Conservation (phyloP, 1,140 invertebrate species). For the Chlorops oryzae region DNA sequence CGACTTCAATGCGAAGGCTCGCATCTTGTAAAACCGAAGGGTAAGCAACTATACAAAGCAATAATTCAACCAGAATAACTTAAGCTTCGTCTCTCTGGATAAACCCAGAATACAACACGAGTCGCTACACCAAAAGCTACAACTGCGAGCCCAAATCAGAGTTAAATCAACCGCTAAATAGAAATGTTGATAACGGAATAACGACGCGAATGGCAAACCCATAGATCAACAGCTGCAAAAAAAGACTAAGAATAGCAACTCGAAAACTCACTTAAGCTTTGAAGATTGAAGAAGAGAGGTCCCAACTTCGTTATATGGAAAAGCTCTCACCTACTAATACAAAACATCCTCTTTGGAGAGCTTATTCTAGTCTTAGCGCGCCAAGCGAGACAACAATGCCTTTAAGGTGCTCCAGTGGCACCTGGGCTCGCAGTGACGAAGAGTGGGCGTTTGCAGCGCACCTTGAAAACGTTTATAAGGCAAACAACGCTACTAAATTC, state of each 20-base stretch:
- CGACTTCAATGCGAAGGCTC: neutral
- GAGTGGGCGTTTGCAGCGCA: neutral
- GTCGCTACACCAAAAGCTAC: neutral
- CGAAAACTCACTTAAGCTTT: neutral
- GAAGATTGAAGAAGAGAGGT: neutral
- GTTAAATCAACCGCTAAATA: neutral
- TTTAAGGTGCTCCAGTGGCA: neutral
- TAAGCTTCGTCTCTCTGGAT: neutral
- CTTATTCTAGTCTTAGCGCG: neutral
- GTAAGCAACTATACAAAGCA: neutral
- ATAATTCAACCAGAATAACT: neutral
- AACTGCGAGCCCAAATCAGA: conserved; percentile 18
- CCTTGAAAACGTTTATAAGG: too few species aligned
- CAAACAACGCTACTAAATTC: too few species aligned
- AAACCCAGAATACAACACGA: neutral
- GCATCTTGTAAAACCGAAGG: neutral
- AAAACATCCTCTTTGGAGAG: conserved; percentile 2
- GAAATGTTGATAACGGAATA: neutral
- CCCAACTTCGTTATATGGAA: neutral
- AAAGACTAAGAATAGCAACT: too few species aligned
- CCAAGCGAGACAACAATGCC: neutral
- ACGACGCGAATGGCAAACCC: conserved; percentile 2
- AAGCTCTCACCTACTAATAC: conserved; percentile 1
- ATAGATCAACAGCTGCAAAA: too few species aligned
- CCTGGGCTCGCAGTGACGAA: neutral